Base-by-base conservation (phyloP, 1,140 invertebrate species). In the Drosophila persimilis region DNA sequence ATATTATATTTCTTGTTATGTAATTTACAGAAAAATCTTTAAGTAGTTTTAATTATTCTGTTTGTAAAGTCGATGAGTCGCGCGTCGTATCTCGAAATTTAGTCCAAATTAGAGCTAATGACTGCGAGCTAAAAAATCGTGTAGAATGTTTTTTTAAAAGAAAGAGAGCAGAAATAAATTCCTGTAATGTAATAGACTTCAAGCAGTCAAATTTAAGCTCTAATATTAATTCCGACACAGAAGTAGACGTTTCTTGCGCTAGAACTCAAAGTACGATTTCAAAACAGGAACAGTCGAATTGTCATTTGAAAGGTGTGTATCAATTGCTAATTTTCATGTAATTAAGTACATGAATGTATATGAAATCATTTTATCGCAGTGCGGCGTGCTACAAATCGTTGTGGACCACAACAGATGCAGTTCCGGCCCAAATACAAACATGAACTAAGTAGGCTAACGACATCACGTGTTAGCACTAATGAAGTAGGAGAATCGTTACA, bases 101-200 rank as follows among this genome's bases (percentile, higher is more conserved):
- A 47, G 90, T 94, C 9, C 94, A 95, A 92, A 93, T 95, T 44
- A 92, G 91, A 73, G 93, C 93, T 2, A 76, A 90, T 50, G 90
- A 92, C 51, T 80, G 90, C 53, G 94, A 95, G 78, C 77, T 95
- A 2, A 90, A 92, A 46, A 90, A 90, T 65, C 92, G 94, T 70
- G 94, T 95, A 53, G 73, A 92, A 46, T 93, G 93, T 47, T 95
- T 95, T 78, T 93, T 95, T 50, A 90, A 93, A 59, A 92, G 93
- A 59, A 95, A 95, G 91, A 91, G 94, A 11, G 92, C 93, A 52
- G 94, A 95, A 92, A 93, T 95, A 11, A 94, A 95, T 92, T 85
- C 92, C 46, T 90, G 92, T 41, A 96, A 96, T 90, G 90, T 95
- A 63, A 92, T 93, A 80, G 95, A 95, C 80, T 95, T 95, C 91